These are phyloP conservation scores for Rotaria socialis DNA, from an alignment of 2,888 invertebrate species.

Conservation along the genomic window DNA sequence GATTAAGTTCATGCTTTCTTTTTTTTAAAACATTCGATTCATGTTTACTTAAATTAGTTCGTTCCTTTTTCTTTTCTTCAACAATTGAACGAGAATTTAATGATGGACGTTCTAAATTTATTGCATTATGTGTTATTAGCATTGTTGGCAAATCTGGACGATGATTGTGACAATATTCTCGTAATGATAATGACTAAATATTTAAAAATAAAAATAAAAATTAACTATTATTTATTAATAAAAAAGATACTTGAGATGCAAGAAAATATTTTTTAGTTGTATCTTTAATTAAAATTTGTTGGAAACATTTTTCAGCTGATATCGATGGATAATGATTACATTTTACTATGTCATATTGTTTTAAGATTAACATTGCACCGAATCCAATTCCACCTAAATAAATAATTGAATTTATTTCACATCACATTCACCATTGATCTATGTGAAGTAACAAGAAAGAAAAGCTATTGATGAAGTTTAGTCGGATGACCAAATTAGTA, in stretches of 20 bases:
- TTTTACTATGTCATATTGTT: slow-evolving; percentile 76
- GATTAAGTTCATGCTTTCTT: slow-evolving; percentile 56
- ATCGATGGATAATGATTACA: slow-evolving; percentile 78
- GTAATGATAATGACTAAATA: slow-evolving; percentile 73
- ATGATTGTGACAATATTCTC: slow-evolving; percentile 61
- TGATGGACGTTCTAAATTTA: slow-evolving; percentile 79
- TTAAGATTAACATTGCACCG: slow-evolving; percentile 77
- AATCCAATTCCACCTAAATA: slow-evolving; percentile 66
- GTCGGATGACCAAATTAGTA: too few species aligned
- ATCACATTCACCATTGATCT: too few species aligned
- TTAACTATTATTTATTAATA: neutral
- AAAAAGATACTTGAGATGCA: slow-evolving; percentile 66
- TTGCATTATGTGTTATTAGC: slow-evolving; percentile 77
- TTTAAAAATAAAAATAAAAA: too few species aligned
- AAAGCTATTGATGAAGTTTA: too few species aligned
- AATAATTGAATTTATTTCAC: too few species aligned
- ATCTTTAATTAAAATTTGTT: slow-evolving; percentile 67
- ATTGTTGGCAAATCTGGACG: slow-evolving; percentile 74
- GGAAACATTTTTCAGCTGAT: slow-evolving; percentile 72
- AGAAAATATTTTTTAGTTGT: slow-evolving; percentile 68
- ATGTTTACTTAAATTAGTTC: slow-evolving; percentile 50
- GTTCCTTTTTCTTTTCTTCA: slow-evolving; percentile 63
- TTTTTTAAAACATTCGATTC: slow-evolving; percentile 54
- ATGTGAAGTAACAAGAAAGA: too few species aligned
- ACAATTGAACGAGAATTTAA: slow-evolving; percentile 67